phyloP scores from a whole-genome alignment of 2,113 vertebrate genomes.

The Sula dactylatra region DNA sequence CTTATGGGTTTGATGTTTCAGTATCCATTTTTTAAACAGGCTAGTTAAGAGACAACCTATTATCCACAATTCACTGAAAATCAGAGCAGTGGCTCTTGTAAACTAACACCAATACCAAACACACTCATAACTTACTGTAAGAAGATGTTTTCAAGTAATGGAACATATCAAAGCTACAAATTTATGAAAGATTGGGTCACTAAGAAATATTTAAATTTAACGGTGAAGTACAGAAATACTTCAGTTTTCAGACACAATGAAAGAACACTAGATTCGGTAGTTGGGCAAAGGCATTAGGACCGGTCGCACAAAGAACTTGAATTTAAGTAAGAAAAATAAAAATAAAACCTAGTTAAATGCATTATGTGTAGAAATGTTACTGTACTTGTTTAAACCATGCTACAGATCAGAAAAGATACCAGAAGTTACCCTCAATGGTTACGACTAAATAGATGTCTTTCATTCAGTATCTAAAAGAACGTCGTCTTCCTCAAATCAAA shows the following conservation, averaged over 20 bases:
- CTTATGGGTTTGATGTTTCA: neutral
- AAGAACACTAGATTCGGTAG: neutral
- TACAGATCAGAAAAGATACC: neutral
- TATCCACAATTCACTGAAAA: neutral
- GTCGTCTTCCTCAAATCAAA: neutral
- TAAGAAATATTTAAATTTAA: neutral
- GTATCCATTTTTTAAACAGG: neutral
- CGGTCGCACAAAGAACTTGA: fast-evolving
- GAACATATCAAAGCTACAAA: neutral
- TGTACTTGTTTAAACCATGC: neutral
- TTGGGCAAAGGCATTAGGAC: neutral
- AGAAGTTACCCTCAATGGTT: neutral
- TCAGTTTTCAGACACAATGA: neutral
- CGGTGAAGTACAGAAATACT: neutral
- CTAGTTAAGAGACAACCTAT: neutral
- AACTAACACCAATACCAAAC: neutral
- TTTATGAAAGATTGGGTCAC: neutral
- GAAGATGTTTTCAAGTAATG: neutral
- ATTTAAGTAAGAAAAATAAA: neutral
- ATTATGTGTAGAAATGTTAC: neutral
- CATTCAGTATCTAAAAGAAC: neutral
- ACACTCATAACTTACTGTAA: neutral
- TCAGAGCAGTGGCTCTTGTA: neutral
- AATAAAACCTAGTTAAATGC: neutral
- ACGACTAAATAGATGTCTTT: neutral